Conservation (phyloP, 2,113 vertebrate genomes). For the Osmerus eperlanus region DNA sequence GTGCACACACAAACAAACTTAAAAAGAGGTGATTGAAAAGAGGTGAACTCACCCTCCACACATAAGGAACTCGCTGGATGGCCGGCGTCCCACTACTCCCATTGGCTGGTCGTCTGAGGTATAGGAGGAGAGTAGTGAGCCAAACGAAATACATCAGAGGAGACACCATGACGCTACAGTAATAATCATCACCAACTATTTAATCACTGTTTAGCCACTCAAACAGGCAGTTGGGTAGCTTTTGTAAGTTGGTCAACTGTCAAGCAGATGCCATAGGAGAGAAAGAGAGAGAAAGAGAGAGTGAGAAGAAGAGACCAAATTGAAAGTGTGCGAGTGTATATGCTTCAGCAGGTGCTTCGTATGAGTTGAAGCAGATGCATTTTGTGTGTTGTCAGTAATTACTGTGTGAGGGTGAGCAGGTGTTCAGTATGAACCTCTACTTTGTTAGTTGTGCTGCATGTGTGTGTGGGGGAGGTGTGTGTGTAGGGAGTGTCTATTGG, state of each 20-base stretch:
- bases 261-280: background rate
- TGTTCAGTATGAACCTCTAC: constrained; percentile 20
- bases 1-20: too few relatives aligned
- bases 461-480: background rate
- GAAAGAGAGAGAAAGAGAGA: background rate
- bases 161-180: background rate
- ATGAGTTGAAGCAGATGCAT: constrained; percentile 19
- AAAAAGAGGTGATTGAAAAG: too few relatives aligned
- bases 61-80: constrained; percentile 89
- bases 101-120: constrained; percentile 83
- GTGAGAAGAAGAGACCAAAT: background rate
- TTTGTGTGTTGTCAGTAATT: constrained; percentile 31
- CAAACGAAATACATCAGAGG: background rate
- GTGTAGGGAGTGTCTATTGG: background rate
- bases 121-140: constrained; percentile 4
- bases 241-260: constrained; percentile 2
- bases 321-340: constrained; percentile 7
- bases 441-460: background rate
- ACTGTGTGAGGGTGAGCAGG: constrained; percentile 39
- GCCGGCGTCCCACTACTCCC: constrained; percentile 73
- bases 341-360: constrained; percentile 18
- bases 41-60: constrained; percentile 85
- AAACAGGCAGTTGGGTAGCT: background rate
- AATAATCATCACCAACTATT: background rate
- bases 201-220: background rate